These are phyloP conservation scores for Synaphobranchus kaupii DNA, from an alignment of 2,797 vertebrate genomes.

Conservation along the genomic window DNA sequence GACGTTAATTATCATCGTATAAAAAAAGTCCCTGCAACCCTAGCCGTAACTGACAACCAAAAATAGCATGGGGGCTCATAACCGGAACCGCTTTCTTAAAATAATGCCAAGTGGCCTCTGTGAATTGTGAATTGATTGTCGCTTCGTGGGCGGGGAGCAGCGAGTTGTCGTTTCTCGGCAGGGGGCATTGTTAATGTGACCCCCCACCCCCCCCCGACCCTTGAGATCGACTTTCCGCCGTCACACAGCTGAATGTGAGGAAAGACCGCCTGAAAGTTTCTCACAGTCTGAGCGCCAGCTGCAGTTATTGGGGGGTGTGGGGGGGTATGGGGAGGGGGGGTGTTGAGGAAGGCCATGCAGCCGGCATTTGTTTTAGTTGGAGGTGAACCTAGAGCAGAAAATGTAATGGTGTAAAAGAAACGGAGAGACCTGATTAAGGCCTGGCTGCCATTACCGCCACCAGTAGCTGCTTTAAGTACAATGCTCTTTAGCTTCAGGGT, in stretches of 20 bases:
- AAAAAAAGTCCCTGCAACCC: too few species aligned
- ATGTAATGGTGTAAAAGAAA: not conserved
- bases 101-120: not conserved
- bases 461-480: too few species aligned
- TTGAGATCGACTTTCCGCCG: not conserved
- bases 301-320: too few species aligned
- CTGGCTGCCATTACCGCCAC: not conserved
- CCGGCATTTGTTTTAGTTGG: not conserved
- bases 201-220: not conserved
- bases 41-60: not conserved
- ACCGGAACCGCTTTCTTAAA: not conserved
- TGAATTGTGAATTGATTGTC: not conserved
- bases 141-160: not conserved
- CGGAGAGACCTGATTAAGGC: not conserved
- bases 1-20: not conserved
- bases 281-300: not conserved
- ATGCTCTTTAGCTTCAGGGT: not conserved
- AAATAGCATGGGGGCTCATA: not conserved
- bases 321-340: not conserved
- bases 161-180: not conserved
- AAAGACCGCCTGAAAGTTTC: slow-evolving; percentile 21
- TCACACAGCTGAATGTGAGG: slow-evolving; percentile 6
- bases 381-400: not conserved
- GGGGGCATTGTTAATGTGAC: not conserved
- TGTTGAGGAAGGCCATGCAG: not conserved